Conservation (phyloP, 2,888 invertebrate species). For the Germaria angustata region DNA sequence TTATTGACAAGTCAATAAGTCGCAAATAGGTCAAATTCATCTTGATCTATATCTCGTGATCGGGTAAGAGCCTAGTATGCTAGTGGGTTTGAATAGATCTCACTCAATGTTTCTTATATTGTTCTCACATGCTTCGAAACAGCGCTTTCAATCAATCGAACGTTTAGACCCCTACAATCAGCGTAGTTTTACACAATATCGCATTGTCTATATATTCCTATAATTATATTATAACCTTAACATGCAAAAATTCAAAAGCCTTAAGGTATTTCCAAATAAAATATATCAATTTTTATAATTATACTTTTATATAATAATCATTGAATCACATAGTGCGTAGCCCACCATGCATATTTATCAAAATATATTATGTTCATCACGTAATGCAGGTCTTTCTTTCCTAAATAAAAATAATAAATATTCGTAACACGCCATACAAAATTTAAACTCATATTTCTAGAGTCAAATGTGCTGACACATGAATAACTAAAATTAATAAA, state of each 20-base stretch:
- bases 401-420: neutral
- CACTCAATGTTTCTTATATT: too few relatives aligned
- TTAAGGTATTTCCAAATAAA: slow-evolving; percentile 4
- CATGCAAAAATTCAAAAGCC: slow-evolving; percentile 33
- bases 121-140: too few relatives aligned
- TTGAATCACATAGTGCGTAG: slow-evolving; percentile 4
- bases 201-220: too few relatives aligned
- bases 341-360: slow-evolving; percentile 41
- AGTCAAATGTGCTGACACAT: slow-evolving; percentile 54
- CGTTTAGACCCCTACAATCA: too few relatives aligned
- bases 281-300: neutral
- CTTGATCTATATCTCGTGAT: too few relatives aligned
- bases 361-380: slow-evolving; percentile 16
- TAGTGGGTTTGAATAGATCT: too few relatives aligned
- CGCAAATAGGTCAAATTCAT: too few relatives aligned
- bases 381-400: slow-evolving; percentile 31
- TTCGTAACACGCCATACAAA: neutral
- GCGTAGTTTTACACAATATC: too few relatives aligned
- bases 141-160: too few relatives aligned
- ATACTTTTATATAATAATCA: neutral
- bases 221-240: too few relatives aligned
- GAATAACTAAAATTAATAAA: slow-evolving; percentile 13
- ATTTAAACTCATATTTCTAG: slow-evolving; percentile 38
- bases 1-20: too few relatives aligned
- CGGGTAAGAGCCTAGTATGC: too few relatives aligned